Conservation (phyloP, 2,888 invertebrate genomes). For the Callyntrura guangdongensis region DNA sequence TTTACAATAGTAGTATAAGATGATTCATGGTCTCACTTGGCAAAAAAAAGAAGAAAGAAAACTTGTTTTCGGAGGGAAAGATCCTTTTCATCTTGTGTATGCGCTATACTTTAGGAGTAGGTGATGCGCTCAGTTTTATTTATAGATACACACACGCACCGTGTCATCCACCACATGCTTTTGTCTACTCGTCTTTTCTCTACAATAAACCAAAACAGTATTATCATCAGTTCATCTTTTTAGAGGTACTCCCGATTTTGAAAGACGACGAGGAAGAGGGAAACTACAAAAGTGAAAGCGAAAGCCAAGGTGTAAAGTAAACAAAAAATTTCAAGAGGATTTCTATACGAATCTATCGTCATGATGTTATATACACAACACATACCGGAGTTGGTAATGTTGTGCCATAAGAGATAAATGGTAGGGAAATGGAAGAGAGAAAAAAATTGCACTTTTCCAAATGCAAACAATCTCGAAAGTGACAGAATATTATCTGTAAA, state of each 20-base stretch:
- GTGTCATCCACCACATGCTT: background rate
- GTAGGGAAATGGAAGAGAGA: background rate
- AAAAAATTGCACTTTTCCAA: constrained; percentile 36
- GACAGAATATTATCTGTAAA: constrained; percentile 58
- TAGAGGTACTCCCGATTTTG: constrained; percentile 32
- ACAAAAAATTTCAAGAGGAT: constrained; percentile 42
- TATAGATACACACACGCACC: constrained; percentile 15
- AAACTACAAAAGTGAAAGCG: constrained; percentile 42
- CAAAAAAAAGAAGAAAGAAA: background rate
- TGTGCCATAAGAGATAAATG: background rate
- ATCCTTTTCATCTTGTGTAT: background rate
- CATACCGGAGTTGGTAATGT: background rate
- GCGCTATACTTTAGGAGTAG: too few species aligned
- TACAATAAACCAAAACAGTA: constrained; percentile 22
- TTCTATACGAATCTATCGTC: background rate
- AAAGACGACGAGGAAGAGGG: constrained; percentile 1
- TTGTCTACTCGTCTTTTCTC: background rate
- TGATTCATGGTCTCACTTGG: constrained; percentile 55
- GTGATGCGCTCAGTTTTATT: constrained; percentile 26
- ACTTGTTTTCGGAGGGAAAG: background rate
- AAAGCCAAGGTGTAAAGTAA: constrained; percentile 64
- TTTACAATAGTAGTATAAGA: background rate
- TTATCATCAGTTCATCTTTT: constrained; percentile 29
- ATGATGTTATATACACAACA: background rate
- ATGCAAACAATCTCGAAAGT: constrained; percentile 67